phyloP scores from a whole-genome alignment of 2,797 vertebrate genomes.

The Iguana delicatissima region DNA sequence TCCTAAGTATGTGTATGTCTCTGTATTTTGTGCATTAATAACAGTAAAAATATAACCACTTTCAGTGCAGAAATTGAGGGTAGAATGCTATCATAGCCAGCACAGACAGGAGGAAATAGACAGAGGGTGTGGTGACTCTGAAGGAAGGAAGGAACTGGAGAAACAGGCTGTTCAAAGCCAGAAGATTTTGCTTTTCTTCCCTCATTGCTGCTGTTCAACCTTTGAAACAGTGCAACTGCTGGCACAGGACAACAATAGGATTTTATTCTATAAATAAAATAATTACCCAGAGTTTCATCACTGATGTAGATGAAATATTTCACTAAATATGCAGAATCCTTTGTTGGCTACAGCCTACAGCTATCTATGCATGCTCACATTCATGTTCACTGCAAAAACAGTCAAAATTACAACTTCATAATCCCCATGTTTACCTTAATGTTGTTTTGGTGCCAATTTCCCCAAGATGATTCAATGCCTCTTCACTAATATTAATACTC shows the following conservation, averaged over 20 bases:
- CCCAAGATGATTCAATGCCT: conserved; percentile 91
- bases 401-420: neutral
- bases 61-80: neutral
- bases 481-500: conserved; percentile 94
- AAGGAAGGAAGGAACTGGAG: too few relatives aligned
- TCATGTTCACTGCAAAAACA: neutral
- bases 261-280: neutral
- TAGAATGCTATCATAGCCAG: too few relatives aligned
- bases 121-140: too few relatives aligned
- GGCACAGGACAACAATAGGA: too few relatives aligned
- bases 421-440: conserved; percentile 86
- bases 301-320: neutral
- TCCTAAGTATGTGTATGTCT: neutral
- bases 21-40: neutral
- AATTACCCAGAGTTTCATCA: neutral
- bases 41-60: neutral
- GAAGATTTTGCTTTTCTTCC: too few relatives aligned
- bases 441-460: conserved; percentile 98
- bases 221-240: too few relatives aligned
- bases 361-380: neutral
- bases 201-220: too few relatives aligned
- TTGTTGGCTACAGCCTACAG: neutral
- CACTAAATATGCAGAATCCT: neutral
- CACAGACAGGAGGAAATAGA: neutral
- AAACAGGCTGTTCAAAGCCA: too few relatives aligned